phyloP scores from a whole-genome alignment of 2,113 vertebrate genomes.

The Ramphastos sulfuratus region DNA sequence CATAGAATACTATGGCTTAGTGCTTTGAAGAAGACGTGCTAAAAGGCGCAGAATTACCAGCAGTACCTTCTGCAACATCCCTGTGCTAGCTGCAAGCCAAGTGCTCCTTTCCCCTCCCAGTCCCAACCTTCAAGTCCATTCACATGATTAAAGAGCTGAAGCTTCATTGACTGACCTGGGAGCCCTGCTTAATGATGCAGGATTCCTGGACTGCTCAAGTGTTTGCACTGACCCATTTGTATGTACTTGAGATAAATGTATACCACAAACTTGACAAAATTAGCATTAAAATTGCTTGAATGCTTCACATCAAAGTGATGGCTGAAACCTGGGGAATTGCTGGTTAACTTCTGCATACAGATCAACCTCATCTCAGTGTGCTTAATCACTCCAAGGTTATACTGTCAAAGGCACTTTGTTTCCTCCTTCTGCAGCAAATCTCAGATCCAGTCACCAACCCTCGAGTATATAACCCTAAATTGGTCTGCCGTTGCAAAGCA shows the following conservation, averaged over 20 bases:
- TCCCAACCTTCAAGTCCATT: background rate
- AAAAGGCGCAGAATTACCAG: background rate
- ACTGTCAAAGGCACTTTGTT: background rate
- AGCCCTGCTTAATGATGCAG: constrained; percentile 47
- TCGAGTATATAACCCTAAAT: background rate
- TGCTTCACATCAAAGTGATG: constrained; percentile 34
- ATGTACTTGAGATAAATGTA: constrained; percentile 17
- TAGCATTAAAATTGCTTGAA: constrained; percentile 45
- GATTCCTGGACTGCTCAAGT: constrained; percentile 37
- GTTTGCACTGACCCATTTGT: constrained; percentile 26
- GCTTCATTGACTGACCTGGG: background rate
- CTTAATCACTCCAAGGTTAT: constrained; percentile 40
- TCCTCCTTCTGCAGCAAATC: constrained; percentile 14
- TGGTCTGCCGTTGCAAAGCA: background rate
- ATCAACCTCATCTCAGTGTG: background rate
- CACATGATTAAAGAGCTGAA: constrained; percentile 7
- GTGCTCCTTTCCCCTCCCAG: background rate
- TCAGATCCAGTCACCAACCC: background rate
- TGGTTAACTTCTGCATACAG: background rate
- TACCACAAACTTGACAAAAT: constrained; percentile 29
- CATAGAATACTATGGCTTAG: background rate
- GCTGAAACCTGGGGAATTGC: constrained; percentile 36
- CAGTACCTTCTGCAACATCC: background rate
- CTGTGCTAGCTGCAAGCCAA: background rate
- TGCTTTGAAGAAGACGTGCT: background rate